A percentile compares a stretch with the other conserved stretches of the same genome.
These are phyloP conservation scores for Ctenodactylus gundi DNA, from an alignment of 2,113 vertebrate species.

Conservation along the genomic window DNA sequence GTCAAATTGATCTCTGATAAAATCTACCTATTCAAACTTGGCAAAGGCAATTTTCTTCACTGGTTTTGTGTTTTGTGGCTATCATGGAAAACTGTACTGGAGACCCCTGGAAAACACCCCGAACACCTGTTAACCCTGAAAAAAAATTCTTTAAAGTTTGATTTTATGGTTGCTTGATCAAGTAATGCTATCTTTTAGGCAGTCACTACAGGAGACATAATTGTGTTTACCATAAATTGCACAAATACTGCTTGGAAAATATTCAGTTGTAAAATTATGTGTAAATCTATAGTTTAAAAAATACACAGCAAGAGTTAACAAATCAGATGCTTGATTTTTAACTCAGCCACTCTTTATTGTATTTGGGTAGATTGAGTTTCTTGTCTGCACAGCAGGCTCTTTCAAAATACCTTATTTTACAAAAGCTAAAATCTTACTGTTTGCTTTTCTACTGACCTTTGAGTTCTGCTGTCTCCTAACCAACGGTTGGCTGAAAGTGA, in stretches of 20 bases:
- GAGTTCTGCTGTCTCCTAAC: conserved; percentile 33
- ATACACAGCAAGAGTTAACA: not conserved
- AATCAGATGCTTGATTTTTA: not conserved
- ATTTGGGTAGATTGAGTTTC: not conserved
- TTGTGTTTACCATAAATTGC: not conserved
- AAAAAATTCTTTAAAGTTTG: not conserved
- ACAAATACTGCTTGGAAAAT: not conserved
- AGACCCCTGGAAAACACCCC: not conserved
- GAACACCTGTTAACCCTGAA: no score
- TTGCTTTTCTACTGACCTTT: conserved; percentile 67
- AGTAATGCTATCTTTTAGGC: not conserved
- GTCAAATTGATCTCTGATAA: not conserved
- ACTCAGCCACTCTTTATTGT: not conserved
- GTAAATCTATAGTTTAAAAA: not conserved
- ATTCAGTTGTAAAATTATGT: not conserved
- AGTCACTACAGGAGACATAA: not conserved
- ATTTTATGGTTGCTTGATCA: not conserved
- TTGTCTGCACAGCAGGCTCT: not conserved
- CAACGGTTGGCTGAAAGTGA: not conserved
- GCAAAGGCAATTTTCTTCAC: not conserved
- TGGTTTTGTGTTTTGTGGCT: not conserved
- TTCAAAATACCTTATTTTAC: not conserved
- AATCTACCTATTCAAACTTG: not conserved
- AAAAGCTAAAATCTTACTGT: not conserved
- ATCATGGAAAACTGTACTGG: not conserved